These are phyloP conservation scores for Liposcelis brunnea DNA, from an alignment of 2,888 invertebrate genomes.

Conservation along the genomic window DNA sequence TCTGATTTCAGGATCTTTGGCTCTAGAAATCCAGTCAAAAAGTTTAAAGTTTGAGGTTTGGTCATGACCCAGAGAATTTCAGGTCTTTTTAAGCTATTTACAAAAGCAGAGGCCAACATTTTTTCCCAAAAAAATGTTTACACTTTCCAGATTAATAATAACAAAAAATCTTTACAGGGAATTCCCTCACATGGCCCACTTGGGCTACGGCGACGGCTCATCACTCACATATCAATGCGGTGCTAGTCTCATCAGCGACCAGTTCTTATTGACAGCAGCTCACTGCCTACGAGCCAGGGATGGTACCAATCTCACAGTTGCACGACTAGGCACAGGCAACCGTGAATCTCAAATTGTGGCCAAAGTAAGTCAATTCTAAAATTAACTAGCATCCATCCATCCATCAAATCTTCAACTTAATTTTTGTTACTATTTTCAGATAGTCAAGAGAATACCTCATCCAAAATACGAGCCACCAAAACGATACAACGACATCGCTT, in stretches of 20 bases:
- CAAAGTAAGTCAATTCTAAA: neutral
- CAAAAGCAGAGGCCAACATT: too few species aligned
- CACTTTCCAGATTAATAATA: too few species aligned
- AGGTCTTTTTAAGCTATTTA: too few species aligned
- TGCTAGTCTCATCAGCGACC: conserved; percentile 2
- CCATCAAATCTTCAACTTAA: neutral
- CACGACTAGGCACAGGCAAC: neutral
- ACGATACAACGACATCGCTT: conserved; percentile 4
- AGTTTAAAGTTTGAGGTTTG: too few species aligned
- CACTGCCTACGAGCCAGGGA: conserved; percentile 5
- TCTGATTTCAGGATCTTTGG: too few species aligned
- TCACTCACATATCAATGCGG: neutral
- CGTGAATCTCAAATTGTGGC: neutral
- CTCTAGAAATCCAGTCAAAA: too few species aligned
- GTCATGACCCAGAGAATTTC: too few species aligned
- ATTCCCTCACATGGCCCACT: conserved; percentile 6
- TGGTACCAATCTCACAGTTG: neutral
- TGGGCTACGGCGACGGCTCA: neutral
- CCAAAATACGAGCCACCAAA: neutral
- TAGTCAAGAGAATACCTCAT: neutral
- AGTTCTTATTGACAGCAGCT: neutral
- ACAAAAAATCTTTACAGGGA: neutral
- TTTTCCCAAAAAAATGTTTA: too few species aligned
- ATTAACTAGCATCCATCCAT: neutral
- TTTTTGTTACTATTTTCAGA: neutral